Conservation (phyloP, 1,140 invertebrate species). For the Trichonephila clavipes region DNA sequence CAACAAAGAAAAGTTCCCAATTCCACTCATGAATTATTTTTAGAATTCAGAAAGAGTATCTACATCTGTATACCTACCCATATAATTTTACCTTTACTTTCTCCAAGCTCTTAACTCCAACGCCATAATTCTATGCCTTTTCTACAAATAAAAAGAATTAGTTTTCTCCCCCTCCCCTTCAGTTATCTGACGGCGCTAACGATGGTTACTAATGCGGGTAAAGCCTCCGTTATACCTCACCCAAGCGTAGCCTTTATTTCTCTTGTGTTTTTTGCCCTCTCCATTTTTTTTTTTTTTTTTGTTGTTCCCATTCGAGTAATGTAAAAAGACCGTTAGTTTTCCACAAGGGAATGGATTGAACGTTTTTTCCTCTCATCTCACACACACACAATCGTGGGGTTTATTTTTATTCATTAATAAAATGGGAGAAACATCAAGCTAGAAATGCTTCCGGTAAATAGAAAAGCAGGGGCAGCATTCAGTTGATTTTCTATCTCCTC, state of each 20-base stretch:
- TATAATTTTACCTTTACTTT: not conserved
- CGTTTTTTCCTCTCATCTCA: not conserved
- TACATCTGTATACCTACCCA: too few relatives aligned
- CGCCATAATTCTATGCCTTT: not conserved
- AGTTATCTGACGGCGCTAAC: not conserved
- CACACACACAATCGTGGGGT: not conserved
- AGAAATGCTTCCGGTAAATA: too few relatives aligned
- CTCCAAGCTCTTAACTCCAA: not conserved
- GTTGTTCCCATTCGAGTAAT: not conserved
- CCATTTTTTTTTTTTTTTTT: not conserved
- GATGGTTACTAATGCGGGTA: not conserved
- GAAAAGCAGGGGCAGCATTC: too few relatives aligned
- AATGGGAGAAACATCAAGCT: not conserved
- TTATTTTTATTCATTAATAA: conserved; percentile 15
- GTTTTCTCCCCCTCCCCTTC: not conserved
- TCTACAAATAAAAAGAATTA: not conserved
- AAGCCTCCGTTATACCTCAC: not conserved
- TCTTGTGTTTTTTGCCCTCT: not conserved
- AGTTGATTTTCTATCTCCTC: not conserved
- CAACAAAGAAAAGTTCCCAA: too few relatives aligned
- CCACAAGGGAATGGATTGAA: not conserved
- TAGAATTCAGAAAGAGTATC: too few relatives aligned
- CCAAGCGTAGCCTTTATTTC: not conserved
- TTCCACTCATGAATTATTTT: too few relatives aligned
- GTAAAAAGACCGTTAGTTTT: conserved; percentile 22